A percentile compares a stretch with the other conserved stretches of the same genome.
Conservation (phyloP, 2,888 invertebrate species). For the Acleris holmiana region DNA sequence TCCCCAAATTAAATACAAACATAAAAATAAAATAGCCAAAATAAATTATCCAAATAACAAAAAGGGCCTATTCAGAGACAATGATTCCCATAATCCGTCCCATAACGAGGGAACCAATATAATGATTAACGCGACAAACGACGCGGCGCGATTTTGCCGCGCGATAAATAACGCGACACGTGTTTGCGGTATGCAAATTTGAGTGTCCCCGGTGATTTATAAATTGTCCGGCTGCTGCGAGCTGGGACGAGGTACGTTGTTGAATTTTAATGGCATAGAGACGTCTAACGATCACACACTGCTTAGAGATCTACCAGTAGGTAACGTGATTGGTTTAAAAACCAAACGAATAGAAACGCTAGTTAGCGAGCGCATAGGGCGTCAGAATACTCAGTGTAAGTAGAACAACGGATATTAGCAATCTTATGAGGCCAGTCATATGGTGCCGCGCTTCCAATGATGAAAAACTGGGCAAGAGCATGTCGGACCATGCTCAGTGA, state of each 20-base stretch:
- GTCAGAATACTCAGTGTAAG: too few species aligned
- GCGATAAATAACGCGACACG: conserved; percentile 59
- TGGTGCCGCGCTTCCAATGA: too few species aligned
- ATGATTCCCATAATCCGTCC: conserved; percentile 16
- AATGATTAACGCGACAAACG: conserved; percentile 19
- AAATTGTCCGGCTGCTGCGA: conserved; percentile 24
- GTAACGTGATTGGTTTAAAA: too few species aligned
- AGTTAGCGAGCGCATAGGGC: too few species aligned
- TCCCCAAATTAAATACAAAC: neutral
- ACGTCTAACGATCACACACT: too few species aligned
- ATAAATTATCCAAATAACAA: neutral
- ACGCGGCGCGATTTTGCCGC: conserved; percentile 58
- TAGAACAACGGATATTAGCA: too few species aligned
- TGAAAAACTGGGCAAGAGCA: too few species aligned
- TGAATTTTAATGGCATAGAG: neutral
- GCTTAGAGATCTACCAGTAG: too few species aligned
- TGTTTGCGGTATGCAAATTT: conserved; percentile 41
- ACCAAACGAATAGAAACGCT: too few species aligned
- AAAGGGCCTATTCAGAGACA: conserved; percentile 17
- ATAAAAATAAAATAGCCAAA: neutral
- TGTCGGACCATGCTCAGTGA: too few species aligned
- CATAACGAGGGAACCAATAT: conserved; percentile 21
- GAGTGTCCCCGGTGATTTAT: conserved; percentile 43
- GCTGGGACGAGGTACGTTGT: conserved; percentile 3
- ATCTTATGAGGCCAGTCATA: too few species aligned